phyloP scores from a whole-genome alignment of 2,797 vertebrate species.

The Leptatherina wallacei region DNA sequence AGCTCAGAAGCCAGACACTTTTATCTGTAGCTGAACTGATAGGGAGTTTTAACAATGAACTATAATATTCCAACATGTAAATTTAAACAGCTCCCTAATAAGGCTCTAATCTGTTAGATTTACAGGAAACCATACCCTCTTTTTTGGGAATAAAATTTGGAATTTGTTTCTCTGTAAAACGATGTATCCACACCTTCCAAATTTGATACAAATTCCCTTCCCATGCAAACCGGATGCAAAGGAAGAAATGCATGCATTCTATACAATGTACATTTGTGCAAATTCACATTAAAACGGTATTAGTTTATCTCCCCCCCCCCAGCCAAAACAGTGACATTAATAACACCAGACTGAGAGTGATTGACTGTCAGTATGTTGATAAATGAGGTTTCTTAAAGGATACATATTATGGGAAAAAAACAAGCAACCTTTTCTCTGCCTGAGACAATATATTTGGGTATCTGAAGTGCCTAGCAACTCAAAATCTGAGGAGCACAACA shows the following conservation, averaged over 20 bases:
- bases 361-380: not conserved
- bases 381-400: not conserved
- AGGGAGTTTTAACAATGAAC: not conserved
- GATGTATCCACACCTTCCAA: not conserved
- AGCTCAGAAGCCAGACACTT: not conserved
- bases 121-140: not conserved
- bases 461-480: no score
- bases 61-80: not conserved
- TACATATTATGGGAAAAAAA: not conserved
- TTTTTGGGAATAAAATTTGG: not conserved
- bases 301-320: no score
- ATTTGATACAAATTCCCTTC: not conserved
- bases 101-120: not conserved
- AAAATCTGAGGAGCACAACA: no score
- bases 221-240: not conserved
- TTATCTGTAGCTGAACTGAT: not conserved
- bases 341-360: not conserved
- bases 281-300: not conserved
- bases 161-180: not conserved
- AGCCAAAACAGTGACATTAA: not conserved
- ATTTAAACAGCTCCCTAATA: not conserved
- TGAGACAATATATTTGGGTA: no score
- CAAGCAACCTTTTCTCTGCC: no score
- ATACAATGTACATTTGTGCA: no score
- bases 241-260: not conserved